Percentiles rank a stretch among this genome's conserved stretches.
These are phyloP conservation scores for Adelosebastes latens DNA, from an alignment of 2,797 vertebrate species.

Conservation along the genomic window DNA sequence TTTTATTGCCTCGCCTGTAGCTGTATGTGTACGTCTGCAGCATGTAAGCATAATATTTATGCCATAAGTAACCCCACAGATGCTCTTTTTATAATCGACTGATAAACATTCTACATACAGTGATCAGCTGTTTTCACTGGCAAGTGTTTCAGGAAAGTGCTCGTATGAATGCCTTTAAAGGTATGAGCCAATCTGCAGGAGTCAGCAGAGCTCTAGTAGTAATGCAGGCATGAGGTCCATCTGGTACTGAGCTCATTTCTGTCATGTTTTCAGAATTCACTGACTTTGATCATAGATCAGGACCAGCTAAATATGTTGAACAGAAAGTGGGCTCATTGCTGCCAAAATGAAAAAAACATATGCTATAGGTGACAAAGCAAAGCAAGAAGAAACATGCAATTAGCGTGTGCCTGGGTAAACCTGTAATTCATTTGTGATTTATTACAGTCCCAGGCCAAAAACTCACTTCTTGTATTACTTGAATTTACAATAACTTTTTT, in stretches of 20 bases:
- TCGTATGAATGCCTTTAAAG: background rate
- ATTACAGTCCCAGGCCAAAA: background rate
- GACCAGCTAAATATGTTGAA: conserved; percentile 12
- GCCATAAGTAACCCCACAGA: background rate
- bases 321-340: background rate
- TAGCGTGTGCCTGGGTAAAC: background rate
- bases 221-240: conserved; percentile 12
- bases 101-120: background rate
- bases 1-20: conserved; percentile 42
- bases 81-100: conserved; percentile 6
- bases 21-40: conserved; percentile 17
- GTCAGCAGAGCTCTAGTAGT: conserved; percentile 6
- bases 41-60: conserved; percentile 23
- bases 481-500: background rate
- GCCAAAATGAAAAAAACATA: background rate
- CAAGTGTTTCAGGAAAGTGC: conserved; percentile 4
- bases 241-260: conserved; percentile 24
- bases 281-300: conserved; percentile 46
- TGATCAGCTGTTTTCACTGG: conserved; percentile 20
- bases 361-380: conserved; percentile 8
- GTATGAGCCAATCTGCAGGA: conserved; percentile 10
- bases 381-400: background rate
- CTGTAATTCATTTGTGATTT: conserved; percentile 22
- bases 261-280: conserved; percentile 31
- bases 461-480: background rate